These are phyloP conservation scores for Leucoraja ocellata DNA, from an alignment of 2,797 vertebrate species.

Conservation along the genomic window DNA sequence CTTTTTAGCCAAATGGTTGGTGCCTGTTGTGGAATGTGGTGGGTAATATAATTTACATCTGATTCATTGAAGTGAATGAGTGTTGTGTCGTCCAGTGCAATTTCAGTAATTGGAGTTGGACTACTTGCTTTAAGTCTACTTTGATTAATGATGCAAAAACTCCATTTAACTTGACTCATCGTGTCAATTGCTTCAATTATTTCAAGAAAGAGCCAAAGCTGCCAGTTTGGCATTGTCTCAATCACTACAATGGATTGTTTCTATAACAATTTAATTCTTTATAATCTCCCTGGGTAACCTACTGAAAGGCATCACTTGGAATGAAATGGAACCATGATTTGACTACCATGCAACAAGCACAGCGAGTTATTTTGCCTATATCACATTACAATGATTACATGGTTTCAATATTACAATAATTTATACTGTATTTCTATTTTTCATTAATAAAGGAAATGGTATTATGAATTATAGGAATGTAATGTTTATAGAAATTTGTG, in stretches of 20 bases:
- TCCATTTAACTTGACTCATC: neutral
- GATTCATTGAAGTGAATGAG: neutral
- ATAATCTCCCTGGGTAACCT: neutral
- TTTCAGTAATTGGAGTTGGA: neutral
- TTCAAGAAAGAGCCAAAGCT: neutral
- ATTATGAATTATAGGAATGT: neutral
- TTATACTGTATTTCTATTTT: neutral
- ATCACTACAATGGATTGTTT: neutral
- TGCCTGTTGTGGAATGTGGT: neutral
- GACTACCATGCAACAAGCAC: neutral
- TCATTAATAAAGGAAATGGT: neutral
- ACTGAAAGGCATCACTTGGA: neutral
- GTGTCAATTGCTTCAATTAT: neutral
- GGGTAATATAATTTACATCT: no score
- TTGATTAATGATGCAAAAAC: neutral
- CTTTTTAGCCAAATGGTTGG: neutral
- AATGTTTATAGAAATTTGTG: neutral
- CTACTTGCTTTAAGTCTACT: neutral
- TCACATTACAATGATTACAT: neutral
- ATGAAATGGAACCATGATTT: neutral
- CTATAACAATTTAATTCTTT: neutral
- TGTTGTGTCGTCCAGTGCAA: neutral
- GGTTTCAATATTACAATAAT: neutral
- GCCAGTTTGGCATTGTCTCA: neutral
- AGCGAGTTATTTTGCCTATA: neutral